These are phyloP conservation scores for Habrosyne pyritoides DNA, from an alignment of 2,888 invertebrate species.

Conservation along the genomic window DNA sequence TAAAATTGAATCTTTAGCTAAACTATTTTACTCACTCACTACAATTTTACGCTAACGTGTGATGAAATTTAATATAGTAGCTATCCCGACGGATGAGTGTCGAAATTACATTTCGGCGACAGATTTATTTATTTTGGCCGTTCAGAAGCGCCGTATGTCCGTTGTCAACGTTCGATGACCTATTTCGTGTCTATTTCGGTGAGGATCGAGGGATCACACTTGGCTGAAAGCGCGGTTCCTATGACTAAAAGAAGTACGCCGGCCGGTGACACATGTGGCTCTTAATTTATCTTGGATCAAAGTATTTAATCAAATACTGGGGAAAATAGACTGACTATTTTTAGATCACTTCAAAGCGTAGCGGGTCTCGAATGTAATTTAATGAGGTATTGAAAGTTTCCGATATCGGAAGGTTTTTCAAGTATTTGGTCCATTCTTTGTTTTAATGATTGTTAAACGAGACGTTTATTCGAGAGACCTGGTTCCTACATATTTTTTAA, in stretches of 20 bases:
- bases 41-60: not conserved
- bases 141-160: conserved; percentile 11
- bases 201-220: conserved; percentile 40
- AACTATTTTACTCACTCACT: conserved; percentile 3
- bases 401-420: not conserved
- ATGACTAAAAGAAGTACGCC: conserved; percentile 26
- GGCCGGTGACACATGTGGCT: conserved; percentile 24
- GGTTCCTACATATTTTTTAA: no score
- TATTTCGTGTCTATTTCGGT: conserved; percentile 65
- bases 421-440: not conserved
- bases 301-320: not conserved
- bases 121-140: conserved; percentile 13
- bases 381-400: not conserved
- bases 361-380: not conserved
- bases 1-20: conserved; percentile 2
- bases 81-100: not conserved
- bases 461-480: no score
- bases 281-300: conserved; percentile 6
- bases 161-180: conserved; percentile 62
- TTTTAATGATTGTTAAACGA: no score
- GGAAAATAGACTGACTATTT: not conserved
- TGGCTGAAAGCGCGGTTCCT: conserved; percentile 39
- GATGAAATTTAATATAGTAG: not conserved
- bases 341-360: not conserved
- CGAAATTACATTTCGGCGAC: not conserved